Percentiles rank a stretch among this genome's conserved stretches.
These are phyloP conservation scores for Esox lucius DNA, from an alignment of 2,797 vertebrate genomes.

Conservation along the genomic window DNA sequence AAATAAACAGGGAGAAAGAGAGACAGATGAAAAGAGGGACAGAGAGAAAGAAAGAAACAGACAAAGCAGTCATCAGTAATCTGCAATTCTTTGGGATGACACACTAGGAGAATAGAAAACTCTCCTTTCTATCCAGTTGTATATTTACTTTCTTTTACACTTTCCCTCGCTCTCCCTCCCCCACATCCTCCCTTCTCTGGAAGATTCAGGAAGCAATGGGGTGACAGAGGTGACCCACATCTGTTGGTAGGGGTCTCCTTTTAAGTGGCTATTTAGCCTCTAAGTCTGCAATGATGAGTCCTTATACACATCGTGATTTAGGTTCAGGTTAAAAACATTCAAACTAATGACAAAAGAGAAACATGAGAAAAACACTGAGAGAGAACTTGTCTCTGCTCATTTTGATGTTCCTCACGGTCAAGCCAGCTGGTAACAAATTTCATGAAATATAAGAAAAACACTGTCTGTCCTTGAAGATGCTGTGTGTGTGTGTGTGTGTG, in stretches of 20 bases:
- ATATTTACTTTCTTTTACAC: not conserved
- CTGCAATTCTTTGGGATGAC: not conserved
- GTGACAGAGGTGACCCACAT: not conserved
- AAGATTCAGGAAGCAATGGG: not conserved
- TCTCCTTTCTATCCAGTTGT: not conserved
- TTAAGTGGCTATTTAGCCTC: not conserved
- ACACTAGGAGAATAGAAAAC: not conserved
- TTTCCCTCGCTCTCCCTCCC: no score
- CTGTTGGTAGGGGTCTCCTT: not conserved
- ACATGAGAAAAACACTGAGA: not conserved
- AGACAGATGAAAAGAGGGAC: not conserved
- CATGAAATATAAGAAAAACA: not conserved
- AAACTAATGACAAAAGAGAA: no score
- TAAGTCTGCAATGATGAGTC: no score
- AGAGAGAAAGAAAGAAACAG: not conserved
- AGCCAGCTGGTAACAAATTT: not conserved
- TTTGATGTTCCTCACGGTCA: not conserved
- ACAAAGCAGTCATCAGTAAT: not conserved
- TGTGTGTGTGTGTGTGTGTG: slow-evolving; percentile 19
- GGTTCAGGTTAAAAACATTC: no score
- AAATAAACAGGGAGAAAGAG: not conserved
- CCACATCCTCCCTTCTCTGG: not conserved
- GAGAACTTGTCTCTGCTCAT: not conserved
- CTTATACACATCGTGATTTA: no score
- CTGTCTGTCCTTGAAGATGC: not conserved